Base-by-base conservation (phyloP, 2,888 invertebrate species). In the Eupithecia abbreviata region DNA sequence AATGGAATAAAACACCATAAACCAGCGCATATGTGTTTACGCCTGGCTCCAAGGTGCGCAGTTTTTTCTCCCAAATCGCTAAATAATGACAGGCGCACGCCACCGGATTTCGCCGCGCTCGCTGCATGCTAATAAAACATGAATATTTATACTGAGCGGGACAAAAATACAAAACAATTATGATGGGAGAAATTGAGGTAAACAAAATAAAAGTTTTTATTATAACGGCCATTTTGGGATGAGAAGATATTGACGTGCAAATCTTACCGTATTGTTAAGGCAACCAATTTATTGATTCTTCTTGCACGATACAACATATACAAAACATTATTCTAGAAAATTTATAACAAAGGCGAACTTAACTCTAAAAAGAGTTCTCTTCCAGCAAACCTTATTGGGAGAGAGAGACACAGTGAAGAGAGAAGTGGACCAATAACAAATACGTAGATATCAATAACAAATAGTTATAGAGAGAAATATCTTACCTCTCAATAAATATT, bases 91-190 rank as follows among this genome's bases (percentile, higher is more conserved):
- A 90, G 91, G 86, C 90, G 90, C 87, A 86, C 88, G 87, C 86
- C 81, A 87, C 87, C 85, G 83, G 84, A 85, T 83, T 82, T 86
- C 86, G 83, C 86, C 85, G 86, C 86, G 89, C 86, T 84, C 86
- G 82, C 86, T 84, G 91, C 91, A 93, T 91, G 91, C 92, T 92
- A 93, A 93, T 93, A 91, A 82, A 84, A 85, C 90, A 93, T 94
- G 93, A 94, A 94, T 94, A 94, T 94, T 94, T 93, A 94, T 94
- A 90, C 86, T 89, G 89, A 92, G 91, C 91, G 88, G 85, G 87
- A 89, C 88, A 89, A 89, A 87, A 84, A 84, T 85, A 85, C 84
- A 81, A 84, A 85, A 85, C 84, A 85, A 85, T 87, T 84, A 78
- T 80, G 81, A 81, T 80, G 47, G 47, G 47, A 69, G 47, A 69